Evolutionary conservation across 2,888 invertebrate species (phyloP).

Genomic region (Eristalis arbustorum): DNA sequence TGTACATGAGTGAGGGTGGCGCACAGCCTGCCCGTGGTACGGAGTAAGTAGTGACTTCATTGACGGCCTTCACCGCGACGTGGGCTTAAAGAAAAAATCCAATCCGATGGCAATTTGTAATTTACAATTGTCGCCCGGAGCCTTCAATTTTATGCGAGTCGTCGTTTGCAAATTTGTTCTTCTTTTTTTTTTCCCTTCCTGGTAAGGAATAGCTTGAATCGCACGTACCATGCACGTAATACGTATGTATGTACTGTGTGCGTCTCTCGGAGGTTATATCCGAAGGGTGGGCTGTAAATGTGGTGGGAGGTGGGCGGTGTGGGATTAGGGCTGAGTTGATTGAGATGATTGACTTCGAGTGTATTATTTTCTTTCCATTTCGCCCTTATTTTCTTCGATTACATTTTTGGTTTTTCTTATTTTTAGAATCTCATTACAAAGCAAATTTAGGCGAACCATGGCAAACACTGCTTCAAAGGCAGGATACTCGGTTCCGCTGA

Average conservation of each 20-base stretch:
- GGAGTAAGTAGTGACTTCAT: constrained; percentile 62
- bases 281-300: constrained; percentile 8
- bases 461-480: not conserved
- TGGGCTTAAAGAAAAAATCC: constrained; percentile 58
- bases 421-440: constrained; percentile 63
- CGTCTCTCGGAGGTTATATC: not conserved
- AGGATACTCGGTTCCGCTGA: not conserved
- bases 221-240: not conserved
- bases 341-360: constrained; percentile 59
- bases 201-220: constrained; percentile 25
- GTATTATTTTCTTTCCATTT: constrained; percentile 14
- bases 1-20: constrained; percentile 14
- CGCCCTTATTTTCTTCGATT: constrained; percentile 39
- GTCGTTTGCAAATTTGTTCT: constrained; percentile 44
- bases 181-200: constrained; percentile 17
- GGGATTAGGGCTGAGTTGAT: constrained; percentile 51
- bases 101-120: constrained; percentile 68
- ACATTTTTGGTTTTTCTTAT: constrained; percentile 48
- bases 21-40: constrained; percentile 6
- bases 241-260: not conserved
- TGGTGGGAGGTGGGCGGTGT: no score
- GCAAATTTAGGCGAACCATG: constrained; percentile 43
- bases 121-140: constrained; percentile 69
- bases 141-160: constrained; percentile 37
- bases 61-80: not conserved